Evolutionary conservation across 2,113 vertebrate species (phyloP), one percentile per base, ranked within the genome.

Genomic region (Seriola dumerili): DNA sequence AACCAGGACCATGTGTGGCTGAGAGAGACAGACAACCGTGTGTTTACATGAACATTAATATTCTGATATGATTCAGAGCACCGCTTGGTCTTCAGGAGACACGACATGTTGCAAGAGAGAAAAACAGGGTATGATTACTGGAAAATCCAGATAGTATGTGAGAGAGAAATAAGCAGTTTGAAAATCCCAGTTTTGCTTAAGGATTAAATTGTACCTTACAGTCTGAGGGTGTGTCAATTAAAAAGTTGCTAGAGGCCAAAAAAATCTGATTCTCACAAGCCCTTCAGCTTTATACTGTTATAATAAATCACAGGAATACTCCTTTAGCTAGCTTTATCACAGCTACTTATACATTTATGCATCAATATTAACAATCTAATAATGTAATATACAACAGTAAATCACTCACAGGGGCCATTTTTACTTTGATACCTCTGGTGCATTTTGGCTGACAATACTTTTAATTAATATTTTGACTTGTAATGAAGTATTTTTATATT

Each of bases 1-100:
- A 90, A 93, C 62, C 36, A 88, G 36, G 65, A 86, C 69, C 85
- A 88, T 77, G 80, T 91, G 89, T 74, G 73, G 58, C 29, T 38
- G 54, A 73, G 71, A 59, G 32, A 66, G 13, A 25, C 13, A 14
- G 10, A 54, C 61, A 75, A 81, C 64, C 72, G 86, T 64, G 50
- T 62, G 68, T 83, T 85, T 77, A 78, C 16, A 34, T 29, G n/a
- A 78, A 67, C 65, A 61, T 84, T 65, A 71, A 57, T 78, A 78
- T 58, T 72, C 17, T 69, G 67, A 52, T 32, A 46, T 1, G 0
- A 42, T 69, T 74, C 72, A 72, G 13, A 14, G 32, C 38, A 46
- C 66, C 0, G n/a, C 57, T 50, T 1, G 6, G 46, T 74, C 13
- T 62, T 75, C 25, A 50, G 50, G 58, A 46, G n/a, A 65, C 10